Evolutionary conservation across 2,797 vertebrate species (phyloP).

Genomic region (Neomorphus geoffroyi): DNA sequence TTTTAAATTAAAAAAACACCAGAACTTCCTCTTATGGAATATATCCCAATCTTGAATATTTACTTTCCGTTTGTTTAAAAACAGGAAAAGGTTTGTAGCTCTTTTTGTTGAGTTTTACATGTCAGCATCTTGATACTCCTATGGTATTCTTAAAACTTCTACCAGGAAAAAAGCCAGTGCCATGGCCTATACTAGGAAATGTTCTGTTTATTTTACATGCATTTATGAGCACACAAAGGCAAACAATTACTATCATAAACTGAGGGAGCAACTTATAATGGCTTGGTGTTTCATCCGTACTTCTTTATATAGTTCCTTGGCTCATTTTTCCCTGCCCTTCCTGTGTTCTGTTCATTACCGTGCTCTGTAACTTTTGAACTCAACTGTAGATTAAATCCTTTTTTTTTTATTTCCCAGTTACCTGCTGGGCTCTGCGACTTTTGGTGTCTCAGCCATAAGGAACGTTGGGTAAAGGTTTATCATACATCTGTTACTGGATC

Average conservation of each 20-base stretch:
- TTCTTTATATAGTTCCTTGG: slow-evolving; percentile 14
- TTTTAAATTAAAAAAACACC: slow-evolving; percentile 51
- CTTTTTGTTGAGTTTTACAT: slow-evolving; percentile 79
- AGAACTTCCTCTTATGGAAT: slow-evolving; percentile 80
- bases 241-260: slow-evolving; percentile 51
- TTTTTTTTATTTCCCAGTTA: background rate
- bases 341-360: background rate
- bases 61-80: slow-evolving; percentile 80
- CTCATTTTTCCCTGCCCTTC: slow-evolving; percentile 19
- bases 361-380: background rate
- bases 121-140: slow-evolving; percentile 79
- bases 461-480: background rate
- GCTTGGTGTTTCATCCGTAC: background rate
- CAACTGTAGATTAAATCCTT: background rate
- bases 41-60: slow-evolving; percentile 75
- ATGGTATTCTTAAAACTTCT: slow-evolving; percentile 73
- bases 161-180: slow-evolving; percentile 76
- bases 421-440: background rate
- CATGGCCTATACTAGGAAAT: slow-evolving; percentile 73
- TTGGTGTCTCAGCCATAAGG: background rate
- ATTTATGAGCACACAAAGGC: slow-evolving; percentile 66
- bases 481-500: background rate
- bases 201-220: slow-evolving; percentile 74
- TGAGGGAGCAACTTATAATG: slow-evolving; percentile 13
- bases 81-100: slow-evolving; percentile 80